phyloP scores from a whole-genome alignment of 1,140 invertebrate species.

The Drosophila lowei region DNA sequence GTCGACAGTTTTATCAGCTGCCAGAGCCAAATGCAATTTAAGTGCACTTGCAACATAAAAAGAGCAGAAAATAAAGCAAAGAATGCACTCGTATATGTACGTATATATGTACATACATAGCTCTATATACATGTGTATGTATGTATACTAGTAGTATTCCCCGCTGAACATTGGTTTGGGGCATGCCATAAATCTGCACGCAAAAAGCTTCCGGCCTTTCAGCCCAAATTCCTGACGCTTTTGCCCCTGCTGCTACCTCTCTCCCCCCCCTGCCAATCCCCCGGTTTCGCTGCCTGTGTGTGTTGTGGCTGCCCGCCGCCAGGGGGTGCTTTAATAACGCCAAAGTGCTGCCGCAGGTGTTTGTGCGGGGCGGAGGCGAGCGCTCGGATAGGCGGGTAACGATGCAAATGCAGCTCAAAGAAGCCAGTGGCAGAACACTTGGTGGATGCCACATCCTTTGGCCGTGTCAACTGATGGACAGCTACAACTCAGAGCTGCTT shows the following conservation, averaged over 20 bases:
- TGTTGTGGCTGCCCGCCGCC: not conserved
- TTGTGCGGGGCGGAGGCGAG: constrained; percentile 9
- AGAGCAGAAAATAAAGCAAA: constrained; percentile 14
- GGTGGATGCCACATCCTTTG: constrained; percentile 35
- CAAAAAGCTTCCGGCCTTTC: constrained; percentile 70
- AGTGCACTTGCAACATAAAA: constrained; percentile 41
- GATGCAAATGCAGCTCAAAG: constrained; percentile 54
- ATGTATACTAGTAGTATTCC: constrained; percentile 1
- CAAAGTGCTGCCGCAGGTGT: constrained; percentile 66
- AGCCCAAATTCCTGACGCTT: constrained; percentile 56
- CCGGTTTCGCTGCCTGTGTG: no score
- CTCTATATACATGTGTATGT: not conserved
- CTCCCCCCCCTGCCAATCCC: not conserved
- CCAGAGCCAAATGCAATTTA: constrained; percentile 53
- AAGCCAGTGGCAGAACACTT: constrained; percentile 30
- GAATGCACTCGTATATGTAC: constrained; percentile 28
- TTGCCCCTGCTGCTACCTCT: not conserved
- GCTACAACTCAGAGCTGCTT: constrained; percentile 20
- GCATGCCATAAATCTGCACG: constrained; percentile 63
- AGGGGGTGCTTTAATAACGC: constrained; percentile 63
- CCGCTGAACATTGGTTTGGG: constrained; percentile 38
- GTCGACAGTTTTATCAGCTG: constrained; percentile 70
- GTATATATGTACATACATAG: not conserved
- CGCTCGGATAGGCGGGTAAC: constrained; percentile 17
- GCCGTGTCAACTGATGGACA: constrained; percentile 49